A percentile compares a stretch with the other conserved stretches of the same genome.
Conservation (phyloP, 2,113 vertebrate genomes). For the Apus apus region DNA sequence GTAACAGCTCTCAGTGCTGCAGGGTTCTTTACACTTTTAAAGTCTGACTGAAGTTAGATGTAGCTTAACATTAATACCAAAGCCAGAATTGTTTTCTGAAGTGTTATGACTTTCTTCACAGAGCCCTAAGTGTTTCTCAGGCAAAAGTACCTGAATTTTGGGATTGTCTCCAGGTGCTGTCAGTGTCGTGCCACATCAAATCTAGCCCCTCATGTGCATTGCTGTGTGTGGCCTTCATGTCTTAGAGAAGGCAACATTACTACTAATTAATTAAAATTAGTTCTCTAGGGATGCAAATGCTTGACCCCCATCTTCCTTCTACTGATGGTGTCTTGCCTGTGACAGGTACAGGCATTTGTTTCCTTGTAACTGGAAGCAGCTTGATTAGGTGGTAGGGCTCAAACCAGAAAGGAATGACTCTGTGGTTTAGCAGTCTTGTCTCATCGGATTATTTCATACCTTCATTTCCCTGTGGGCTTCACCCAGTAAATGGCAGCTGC, state of each 20-base stretch:
- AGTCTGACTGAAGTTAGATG: not conserved
- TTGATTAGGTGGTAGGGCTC: not conserved
- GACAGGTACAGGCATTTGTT: not conserved
- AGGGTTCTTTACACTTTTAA: not conserved
- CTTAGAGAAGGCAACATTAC: not conserved
- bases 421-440: not conserved
- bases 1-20: not conserved
- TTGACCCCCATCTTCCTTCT: not conserved
- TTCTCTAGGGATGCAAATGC: not conserved
- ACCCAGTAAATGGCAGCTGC: slow-evolving; percentile 76
- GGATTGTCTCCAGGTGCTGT: not conserved
- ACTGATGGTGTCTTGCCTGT: not conserved
- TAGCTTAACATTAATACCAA: not conserved
- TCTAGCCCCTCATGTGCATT: fast-evolving
- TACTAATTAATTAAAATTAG: not conserved
- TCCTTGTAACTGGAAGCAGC: not conserved
- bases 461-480: slow-evolving; percentile 77
- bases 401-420: not conserved
- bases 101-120: not conserved
- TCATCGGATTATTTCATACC: slow-evolving; percentile 56
- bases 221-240: fast-evolving
- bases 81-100: not conserved
- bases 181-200: not conserved
- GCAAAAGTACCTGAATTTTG: not conserved
- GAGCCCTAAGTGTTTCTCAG: not conserved